Percentiles rank a stretch among this genome's conserved stretches.
These are phyloP conservation scores for Nephrotoma flavescens DNA, from an alignment of 2,888 invertebrate species.

Conservation along the genomic window DNA sequence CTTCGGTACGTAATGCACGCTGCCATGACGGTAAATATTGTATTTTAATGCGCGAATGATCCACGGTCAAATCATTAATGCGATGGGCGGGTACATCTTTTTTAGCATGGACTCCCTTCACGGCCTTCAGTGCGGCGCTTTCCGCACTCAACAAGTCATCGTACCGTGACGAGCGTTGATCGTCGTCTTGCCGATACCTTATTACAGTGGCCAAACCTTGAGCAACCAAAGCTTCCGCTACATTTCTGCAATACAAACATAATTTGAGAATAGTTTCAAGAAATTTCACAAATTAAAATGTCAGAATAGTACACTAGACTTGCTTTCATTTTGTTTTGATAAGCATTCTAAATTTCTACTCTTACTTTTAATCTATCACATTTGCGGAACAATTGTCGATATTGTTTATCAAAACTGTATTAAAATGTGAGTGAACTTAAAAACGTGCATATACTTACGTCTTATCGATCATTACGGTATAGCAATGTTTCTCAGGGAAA, in stretches of 20 bases:
- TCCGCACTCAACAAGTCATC: slow-evolving; percentile 88
- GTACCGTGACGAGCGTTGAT: slow-evolving; percentile 86
- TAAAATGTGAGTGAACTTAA: slow-evolving; percentile 10
- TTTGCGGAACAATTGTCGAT: slow-evolving; percentile 6
- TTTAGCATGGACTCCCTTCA: slow-evolving; percentile 69
- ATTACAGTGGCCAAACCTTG: slow-evolving; percentile 90
- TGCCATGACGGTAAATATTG: slow-evolving; percentile 90
- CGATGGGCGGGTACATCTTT: slow-evolving; percentile 75
- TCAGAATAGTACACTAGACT: slow-evolving; percentile 1
- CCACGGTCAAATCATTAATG: slow-evolving; percentile 69
- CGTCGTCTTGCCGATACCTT: slow-evolving; percentile 88
- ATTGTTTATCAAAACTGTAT: neutral
- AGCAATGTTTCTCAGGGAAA: slow-evolving; percentile 91
- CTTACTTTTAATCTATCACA: neutral
- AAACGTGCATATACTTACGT: slow-evolving; percentile 36
- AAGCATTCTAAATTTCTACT: neutral
- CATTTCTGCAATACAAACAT: slow-evolving; percentile 45
- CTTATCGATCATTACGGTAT: slow-evolving; percentile 75
- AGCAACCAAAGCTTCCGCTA: slow-evolving; percentile 83
- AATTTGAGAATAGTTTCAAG: neutral
- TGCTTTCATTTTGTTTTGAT: neutral
- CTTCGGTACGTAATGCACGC: slow-evolving; percentile 78
- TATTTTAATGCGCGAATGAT: slow-evolving; percentile 53
- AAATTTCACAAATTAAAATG: neutral
- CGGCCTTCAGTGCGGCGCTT: slow-evolving; percentile 76